phyloP scores from a whole-genome alignment of 2,888 invertebrate species.

The Cryptosula pallasiana region DNA sequence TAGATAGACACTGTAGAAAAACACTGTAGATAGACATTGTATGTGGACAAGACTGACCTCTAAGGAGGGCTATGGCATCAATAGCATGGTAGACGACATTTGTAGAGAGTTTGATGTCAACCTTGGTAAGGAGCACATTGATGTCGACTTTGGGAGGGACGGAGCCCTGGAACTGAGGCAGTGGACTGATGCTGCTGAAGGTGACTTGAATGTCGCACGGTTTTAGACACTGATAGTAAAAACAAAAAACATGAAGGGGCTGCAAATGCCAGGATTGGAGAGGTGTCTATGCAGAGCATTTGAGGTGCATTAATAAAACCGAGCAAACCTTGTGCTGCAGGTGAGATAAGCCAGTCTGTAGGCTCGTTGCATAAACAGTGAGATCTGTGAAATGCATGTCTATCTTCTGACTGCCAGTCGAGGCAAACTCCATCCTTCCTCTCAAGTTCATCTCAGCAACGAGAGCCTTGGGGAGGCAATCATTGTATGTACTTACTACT shows the following conservation, averaged over 20 bases:
- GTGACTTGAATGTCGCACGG: background rate
- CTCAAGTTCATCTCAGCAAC: background rate
- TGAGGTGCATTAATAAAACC: no score
- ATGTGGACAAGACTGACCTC: no score
- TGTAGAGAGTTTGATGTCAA: conserved; percentile 68
- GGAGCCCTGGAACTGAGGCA: background rate
- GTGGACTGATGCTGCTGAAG: background rate
- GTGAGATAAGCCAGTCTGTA: background rate
- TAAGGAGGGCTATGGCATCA: conserved; percentile 52
- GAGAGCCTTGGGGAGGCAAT: background rate
- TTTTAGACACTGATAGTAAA: background rate
- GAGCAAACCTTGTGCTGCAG: background rate
- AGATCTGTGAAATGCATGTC: background rate
- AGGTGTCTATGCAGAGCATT: no score
- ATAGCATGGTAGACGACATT: conserved; percentile 68
- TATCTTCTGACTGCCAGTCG: background rate
- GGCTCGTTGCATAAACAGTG: background rate
- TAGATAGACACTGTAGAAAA: no score
- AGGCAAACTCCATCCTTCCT: background rate
- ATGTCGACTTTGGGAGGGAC: conserved; percentile 56
- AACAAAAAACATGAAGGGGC: no score
- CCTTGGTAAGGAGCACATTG: conserved; percentile 63
- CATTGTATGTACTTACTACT: no score
- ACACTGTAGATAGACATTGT: no score
- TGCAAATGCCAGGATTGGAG: no score